These are phyloP conservation scores for Acrobasis consociella DNA, from an alignment of 2,888 invertebrate genomes.

Conservation along the genomic window DNA sequence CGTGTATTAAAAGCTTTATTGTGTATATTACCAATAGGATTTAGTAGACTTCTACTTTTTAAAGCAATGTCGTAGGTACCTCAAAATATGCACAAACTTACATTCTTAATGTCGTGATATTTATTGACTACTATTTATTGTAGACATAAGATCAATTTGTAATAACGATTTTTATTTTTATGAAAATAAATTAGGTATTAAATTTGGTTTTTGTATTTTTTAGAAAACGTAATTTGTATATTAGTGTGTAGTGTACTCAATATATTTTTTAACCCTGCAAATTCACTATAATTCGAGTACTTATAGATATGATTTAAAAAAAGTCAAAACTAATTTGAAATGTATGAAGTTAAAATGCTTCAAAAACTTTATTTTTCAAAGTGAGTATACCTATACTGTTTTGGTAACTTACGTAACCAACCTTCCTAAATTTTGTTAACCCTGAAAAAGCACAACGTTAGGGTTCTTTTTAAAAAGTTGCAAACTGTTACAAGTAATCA, in stretches of 20 bases:
- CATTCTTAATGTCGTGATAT: slow-evolving; percentile 52
- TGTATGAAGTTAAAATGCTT: no score
- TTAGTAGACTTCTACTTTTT: neutral
- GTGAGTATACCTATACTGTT: no score
- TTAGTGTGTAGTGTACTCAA: no score
- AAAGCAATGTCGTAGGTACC: slow-evolving; percentile 21
- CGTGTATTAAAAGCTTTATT: neutral
- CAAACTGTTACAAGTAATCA: neutral
- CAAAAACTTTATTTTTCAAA: no score
- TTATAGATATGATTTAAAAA: no score
- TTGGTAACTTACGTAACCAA: no score
- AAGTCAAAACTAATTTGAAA: neutral
- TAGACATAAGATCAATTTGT: slow-evolving; percentile 53
- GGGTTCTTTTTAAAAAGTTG: neutral
- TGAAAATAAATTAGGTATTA: slow-evolving; percentile 33
- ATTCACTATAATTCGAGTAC: no score
- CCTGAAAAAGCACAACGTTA: neutral
- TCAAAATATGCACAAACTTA: slow-evolving; percentile 35
- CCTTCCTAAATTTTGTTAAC: neutral
- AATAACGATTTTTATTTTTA: slow-evolving; percentile 44
- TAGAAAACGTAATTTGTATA: no score
- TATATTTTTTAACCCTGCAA: no score
- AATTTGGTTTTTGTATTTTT: neutral
- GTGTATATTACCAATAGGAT: neutral
- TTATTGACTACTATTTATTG: slow-evolving; percentile 68